Conservation (phyloP, 2,797 vertebrate species). For the Saxicola maurus region DNA sequence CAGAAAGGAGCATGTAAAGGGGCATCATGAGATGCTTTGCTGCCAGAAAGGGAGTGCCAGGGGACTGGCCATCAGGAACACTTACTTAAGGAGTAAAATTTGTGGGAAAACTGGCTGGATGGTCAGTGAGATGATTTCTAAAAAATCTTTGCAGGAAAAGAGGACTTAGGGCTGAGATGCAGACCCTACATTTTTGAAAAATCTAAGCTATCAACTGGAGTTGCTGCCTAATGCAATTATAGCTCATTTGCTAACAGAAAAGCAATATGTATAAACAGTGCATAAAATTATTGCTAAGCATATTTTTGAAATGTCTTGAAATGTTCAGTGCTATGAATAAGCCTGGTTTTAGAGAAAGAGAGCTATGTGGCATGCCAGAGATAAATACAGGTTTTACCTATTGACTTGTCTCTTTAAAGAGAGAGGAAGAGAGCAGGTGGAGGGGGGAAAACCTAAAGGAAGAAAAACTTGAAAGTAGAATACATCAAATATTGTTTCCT, state of each 20-base stretch:
- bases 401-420: constrained; percentile 7
- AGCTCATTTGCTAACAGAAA: neutral
- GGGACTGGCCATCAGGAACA: neutral
- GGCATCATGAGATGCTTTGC: neutral
- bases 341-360: neutral
- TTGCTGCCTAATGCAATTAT: neutral
- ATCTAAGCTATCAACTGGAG: neutral
- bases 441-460: neutral
- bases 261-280: neutral
- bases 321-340: neutral
- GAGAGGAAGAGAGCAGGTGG: neutral
- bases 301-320: neutral
- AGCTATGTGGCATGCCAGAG: neutral
- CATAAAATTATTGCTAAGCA: neutral
- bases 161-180: neutral
- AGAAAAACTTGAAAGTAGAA: neutral
- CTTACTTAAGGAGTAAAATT: neutral
- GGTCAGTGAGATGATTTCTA: neutral
- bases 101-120: neutral
- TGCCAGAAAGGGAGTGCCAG: neutral
- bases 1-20: neutral
- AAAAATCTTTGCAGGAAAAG: neutral
- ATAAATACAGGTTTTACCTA: constrained; percentile 19
- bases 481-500: constrained; percentile 48
- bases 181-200: neutral